Evolutionary conservation across 2,888 invertebrate genomes (phyloP).

Genomic region (Anagyrus pseudococci): DNA sequence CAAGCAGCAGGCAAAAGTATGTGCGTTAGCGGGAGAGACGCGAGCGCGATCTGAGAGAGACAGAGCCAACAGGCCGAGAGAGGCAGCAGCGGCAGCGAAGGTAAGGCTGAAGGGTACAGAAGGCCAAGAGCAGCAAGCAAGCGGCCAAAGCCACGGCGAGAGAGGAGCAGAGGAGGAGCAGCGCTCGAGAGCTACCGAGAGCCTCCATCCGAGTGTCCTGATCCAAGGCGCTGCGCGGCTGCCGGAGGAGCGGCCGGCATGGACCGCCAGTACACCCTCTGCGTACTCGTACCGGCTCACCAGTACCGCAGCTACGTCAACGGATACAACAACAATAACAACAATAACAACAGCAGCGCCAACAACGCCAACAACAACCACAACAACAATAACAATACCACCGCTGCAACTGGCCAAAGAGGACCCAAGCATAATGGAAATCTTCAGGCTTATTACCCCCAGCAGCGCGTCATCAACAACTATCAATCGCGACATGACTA

Average conservation of each 20-base stretch:
- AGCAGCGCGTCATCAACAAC: slow-evolving; percentile 5
- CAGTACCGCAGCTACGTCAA: slow-evolving; percentile 59
- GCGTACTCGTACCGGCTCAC: slow-evolving; percentile 61
- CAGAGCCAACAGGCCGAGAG: not conserved
- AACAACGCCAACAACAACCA: slow-evolving; percentile 18
- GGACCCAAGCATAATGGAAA: too few species aligned
- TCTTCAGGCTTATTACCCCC: slow-evolving; percentile 3
- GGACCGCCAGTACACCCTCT: slow-evolving; percentile 61
- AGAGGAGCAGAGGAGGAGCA: not conserved
- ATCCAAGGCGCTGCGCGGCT: not conserved
- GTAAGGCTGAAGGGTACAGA: slow-evolving; percentile 14
- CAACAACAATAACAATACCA: slow-evolving; percentile 32
- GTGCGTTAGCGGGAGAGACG: slow-evolving; percentile 9
- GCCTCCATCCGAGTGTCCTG: too few species aligned
- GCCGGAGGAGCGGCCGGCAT: slow-evolving; percentile 46
- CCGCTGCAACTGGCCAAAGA: not conserved
- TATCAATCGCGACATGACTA: slow-evolving; percentile 14
- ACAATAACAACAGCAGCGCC: slow-evolving; percentile 21
- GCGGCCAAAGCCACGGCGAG: not conserved
- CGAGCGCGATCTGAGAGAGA: slow-evolving; percentile 9
- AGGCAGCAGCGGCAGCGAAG: slow-evolving; percentile 16
- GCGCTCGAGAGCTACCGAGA: not conserved
- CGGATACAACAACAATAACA: slow-evolving; percentile 49
- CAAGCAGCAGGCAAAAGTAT: slow-evolving; percentile 22
- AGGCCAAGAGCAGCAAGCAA: slow-evolving; percentile 20